Base-by-base conservation (phyloP, 2,797 vertebrate genomes). In the Melanotaenia trifasciata region DNA sequence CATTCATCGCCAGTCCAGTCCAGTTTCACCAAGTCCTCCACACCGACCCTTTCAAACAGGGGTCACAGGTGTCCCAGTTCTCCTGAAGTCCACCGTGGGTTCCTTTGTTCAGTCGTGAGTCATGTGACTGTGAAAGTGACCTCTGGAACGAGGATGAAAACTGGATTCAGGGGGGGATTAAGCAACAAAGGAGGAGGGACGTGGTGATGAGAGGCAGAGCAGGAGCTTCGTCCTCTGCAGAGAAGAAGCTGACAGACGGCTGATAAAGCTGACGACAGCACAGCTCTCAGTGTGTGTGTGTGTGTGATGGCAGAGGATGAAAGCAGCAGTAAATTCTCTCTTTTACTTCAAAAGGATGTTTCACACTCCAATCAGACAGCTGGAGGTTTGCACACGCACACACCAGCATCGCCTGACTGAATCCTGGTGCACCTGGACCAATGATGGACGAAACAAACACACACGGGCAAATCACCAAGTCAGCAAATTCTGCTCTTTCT, bases 351-450 rank as follows among this genome's bases (percentile, higher is more conserved):
- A 68, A 68, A 58, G 58, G 30, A 62, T 57, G 58, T 50, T 68
- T 68, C 58, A 67, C 50, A 36, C 63, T 30, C 64, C 13, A 1
- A 30, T n/a, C 2, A 11, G 56, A 58, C 62, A 65, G 22, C 43
- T 60, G 51, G 50, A 43, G 6, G 22, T 1, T 28, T 28, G 28
- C 28, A 28, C 40, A 56, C 30, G 1, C 58, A 43, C 24, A 60
- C 63, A 61, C 51, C 59, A 22, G 0, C 5, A 16, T 8, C 8
- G 36, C 36, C 54, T 40, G 56, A 36, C 60, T 14, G 22, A 3
- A 6, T 54, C 32, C 58, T 22, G 53, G 4, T 53, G 61, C 86
- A 88, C 87, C 87, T 88, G 87, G 84, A 71, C 78, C 66, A 81
- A 2, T 50, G 80, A 81, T 33, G 68, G 81, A 81, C 71, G 38